These are phyloP conservation scores for Phrynocephalus vlangalii DNA, from an alignment of 2,797 vertebrate genomes.

Conservation along the genomic window DNA sequence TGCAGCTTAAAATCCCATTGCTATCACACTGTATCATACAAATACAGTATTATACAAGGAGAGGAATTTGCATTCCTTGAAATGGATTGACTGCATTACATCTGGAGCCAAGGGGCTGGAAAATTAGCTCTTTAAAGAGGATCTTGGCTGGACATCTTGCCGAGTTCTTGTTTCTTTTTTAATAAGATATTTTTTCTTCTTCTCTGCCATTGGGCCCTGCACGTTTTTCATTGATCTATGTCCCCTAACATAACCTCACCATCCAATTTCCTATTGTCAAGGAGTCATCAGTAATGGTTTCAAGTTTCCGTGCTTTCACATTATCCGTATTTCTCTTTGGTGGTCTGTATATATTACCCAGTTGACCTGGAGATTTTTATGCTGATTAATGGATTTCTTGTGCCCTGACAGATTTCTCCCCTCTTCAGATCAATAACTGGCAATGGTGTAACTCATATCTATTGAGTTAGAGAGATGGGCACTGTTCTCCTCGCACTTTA, in stretches of 20 bases:
- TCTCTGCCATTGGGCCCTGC: not conserved
- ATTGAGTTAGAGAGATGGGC: constrained; percentile 8
- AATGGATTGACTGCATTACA: not conserved
- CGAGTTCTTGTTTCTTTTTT: not conserved
- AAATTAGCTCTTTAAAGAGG: not conserved
- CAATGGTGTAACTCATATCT: constrained; percentile 27
- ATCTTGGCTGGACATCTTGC: not conserved
- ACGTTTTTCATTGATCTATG: not conserved
- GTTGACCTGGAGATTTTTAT: constrained; percentile 29
- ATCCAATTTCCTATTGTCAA: not conserved
- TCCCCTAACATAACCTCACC: not conserved
- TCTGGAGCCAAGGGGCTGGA: not conserved
- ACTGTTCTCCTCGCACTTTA: not conserved
- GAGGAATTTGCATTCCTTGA: rapidly evolving
- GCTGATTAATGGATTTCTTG: constrained; percentile 3
- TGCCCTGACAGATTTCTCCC: constrained; percentile 27
- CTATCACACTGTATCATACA: no score
- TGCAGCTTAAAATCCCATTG: not conserved
- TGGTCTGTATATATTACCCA: constrained; percentile 13
- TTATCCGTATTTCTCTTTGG: not conserved
- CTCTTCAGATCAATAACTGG: constrained; percentile 16
- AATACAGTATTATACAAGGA: not conserved
- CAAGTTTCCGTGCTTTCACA: constrained; percentile 30
- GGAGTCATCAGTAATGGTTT: not conserved
- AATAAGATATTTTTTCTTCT: not conserved